These are phyloP conservation scores for Ctenomys sociabilis DNA, from an alignment of 2,113 vertebrate genomes.

Conservation along the genomic window DNA sequence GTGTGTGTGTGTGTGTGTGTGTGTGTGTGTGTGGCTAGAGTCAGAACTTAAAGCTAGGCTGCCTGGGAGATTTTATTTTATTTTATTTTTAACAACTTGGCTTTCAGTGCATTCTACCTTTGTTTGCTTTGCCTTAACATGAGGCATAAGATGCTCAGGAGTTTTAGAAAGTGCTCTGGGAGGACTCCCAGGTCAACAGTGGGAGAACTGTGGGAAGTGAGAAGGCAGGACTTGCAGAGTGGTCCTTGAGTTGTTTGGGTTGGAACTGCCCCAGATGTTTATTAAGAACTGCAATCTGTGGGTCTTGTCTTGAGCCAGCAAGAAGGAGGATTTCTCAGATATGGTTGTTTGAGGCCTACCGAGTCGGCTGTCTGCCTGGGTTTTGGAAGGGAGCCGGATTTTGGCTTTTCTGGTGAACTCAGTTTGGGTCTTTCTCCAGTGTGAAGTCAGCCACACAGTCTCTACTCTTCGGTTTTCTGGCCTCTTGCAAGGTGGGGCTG, in stretches of 20 bases:
- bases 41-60: not conserved
- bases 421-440: not conserved
- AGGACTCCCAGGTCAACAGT: too few relatives aligned
- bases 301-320: not conserved
- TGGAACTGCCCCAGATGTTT: not conserved
- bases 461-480: not conserved
- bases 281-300: not conserved
- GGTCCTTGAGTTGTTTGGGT: not conserved
- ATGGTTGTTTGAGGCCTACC: not conserved
- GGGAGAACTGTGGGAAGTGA: not conserved
- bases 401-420: not conserved
- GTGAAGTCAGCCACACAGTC: not conserved
- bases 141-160: not conserved
- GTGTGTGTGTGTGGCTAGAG: not conserved
- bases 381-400: conserved; percentile 1
- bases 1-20: not conserved
- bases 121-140: not conserved
- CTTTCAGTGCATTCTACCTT: not conserved
- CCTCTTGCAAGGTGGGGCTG: not conserved
- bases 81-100: not conserved
- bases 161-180: too few relatives aligned
- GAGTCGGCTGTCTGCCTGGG: not conserved
- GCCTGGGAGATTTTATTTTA: not conserved
- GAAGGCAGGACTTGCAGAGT: not conserved
- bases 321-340: not conserved